Evolutionary conservation across 1,140 invertebrate genomes (phyloP).

Genomic region (Thereuonema tuberculata): DNA sequence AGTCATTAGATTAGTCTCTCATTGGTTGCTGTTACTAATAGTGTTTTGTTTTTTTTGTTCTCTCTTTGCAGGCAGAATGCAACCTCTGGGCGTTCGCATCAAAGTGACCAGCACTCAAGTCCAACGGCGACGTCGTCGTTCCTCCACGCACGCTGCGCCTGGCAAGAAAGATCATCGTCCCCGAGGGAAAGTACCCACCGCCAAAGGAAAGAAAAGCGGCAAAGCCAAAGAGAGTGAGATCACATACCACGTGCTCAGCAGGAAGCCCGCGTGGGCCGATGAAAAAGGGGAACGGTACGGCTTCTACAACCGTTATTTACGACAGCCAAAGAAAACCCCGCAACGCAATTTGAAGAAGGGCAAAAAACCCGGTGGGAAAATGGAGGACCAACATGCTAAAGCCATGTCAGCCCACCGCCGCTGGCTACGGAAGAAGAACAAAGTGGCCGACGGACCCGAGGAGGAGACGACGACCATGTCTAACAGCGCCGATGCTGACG

Average conservation of each 20-base stretch:
- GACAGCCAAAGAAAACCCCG: not conserved
- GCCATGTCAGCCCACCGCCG: conserved; percentile 22
- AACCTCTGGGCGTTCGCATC: no score
- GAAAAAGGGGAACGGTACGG: not conserved
- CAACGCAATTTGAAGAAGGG: not conserved
- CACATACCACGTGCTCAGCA: not conserved
- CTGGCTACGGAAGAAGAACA: conserved; percentile 15
- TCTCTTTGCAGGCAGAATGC: no score
- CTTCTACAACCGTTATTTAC: not conserved
- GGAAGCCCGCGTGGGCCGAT: not conserved
- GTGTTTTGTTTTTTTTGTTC: no score
- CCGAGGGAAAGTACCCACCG: no score
- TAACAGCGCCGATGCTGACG: not conserved
- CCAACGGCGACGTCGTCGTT: no score
- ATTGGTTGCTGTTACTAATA: no score
- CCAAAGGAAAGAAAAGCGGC: no score
- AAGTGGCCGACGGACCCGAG: conserved; percentile 7
- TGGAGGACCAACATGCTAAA: conserved; percentile 15
- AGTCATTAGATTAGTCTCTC: no score
- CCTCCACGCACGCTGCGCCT: no score
- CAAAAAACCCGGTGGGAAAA: not conserved
- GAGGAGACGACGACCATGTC: not conserved
- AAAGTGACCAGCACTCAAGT: no score
- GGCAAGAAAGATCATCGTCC: no score
- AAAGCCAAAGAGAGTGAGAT: no score